phyloP scores from a whole-genome alignment of 1,140 invertebrate genomes.

The Drosophila asahinai region DNA sequence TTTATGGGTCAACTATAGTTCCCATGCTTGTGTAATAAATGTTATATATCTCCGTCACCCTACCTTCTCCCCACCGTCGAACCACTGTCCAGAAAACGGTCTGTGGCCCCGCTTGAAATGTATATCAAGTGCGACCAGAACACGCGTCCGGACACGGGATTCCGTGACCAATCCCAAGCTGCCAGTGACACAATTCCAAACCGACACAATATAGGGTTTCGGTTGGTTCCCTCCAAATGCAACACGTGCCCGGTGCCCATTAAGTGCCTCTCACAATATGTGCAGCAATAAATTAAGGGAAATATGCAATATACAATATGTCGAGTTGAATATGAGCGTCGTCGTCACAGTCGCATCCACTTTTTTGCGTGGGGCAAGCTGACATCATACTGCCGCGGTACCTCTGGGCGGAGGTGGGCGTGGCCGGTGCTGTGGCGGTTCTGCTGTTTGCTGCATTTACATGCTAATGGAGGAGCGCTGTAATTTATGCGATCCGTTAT shows the following conservation, averaged over 20 bases:
- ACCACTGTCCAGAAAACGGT: conserved; percentile 46
- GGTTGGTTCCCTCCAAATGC: conserved; percentile 12
- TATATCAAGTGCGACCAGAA: conserved; percentile 60
- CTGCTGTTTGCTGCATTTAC: conserved; percentile 46
- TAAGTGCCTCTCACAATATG: conserved; percentile 69
- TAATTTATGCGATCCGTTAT: conserved; percentile 68
- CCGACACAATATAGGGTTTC: conserved; percentile 23
- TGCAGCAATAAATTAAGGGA: conserved; percentile 70
- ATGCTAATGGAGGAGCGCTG: conserved; percentile 59
- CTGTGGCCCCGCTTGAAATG: conserved; percentile 51
- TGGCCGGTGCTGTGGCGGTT: conserved; percentile 8
- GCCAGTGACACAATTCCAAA: conserved; percentile 71
- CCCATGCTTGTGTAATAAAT: neutral
- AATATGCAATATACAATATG: conserved; percentile 57
- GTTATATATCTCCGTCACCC: neutral
- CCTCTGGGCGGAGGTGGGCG: conserved; percentile 15
- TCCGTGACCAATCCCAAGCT: conserved; percentile 39
- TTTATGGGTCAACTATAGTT: neutral
- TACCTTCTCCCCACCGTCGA: neutral
- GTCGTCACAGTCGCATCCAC: conserved; percentile 28
- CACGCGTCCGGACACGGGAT: conserved; percentile 20
- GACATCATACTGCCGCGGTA: conserved; percentile 32
- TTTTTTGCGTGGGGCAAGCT: conserved; percentile 27
- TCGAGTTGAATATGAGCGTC: conserved; percentile 49
- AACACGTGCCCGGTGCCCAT: conserved; percentile 74